Percentiles rank a stretch among this genome's conserved stretches.
These are phyloP conservation scores for Liposcelis brunnea DNA, from an alignment of 2,888 invertebrate genomes.

Conservation along the genomic window DNA sequence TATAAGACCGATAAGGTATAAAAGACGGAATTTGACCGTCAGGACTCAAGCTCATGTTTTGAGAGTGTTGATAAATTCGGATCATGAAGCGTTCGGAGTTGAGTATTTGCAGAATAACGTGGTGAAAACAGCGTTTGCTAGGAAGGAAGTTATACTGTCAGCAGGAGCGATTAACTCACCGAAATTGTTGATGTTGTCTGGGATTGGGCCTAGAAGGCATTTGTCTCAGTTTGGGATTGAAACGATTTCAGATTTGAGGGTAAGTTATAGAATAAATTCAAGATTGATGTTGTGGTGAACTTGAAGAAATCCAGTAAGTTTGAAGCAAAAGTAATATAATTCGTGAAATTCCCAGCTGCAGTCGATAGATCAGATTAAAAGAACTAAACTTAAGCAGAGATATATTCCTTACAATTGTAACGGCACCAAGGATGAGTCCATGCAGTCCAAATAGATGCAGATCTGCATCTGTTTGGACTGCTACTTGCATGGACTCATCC, in stretches of 20 bases:
- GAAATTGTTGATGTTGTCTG: constrained; percentile 44
- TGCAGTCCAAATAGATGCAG: no score
- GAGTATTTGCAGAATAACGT: constrained; percentile 28
- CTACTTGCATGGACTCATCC: no score
- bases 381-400: no score
- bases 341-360: no score
- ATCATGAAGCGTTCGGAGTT: constrained; percentile 29
- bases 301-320: no score
- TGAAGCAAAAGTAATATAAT: no score
- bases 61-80: constrained; percentile 35
- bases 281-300: no score
- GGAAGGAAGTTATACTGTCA: constrained; percentile 43
- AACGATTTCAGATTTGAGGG: constrained; percentile 41
- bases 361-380: no score
- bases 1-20: constrained; percentile 43
- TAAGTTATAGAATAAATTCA: constrained; percentile 23
- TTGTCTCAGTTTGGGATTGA: constrained; percentile 33
- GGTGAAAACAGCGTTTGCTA: constrained; percentile 28
- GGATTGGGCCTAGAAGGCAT: constrained; percentile 42
- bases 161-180: constrained; percentile 41
- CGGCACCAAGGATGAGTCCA: no score
- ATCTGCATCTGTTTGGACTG: no score
- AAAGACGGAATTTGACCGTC: constrained; percentile 30
- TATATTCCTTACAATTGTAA: no score
- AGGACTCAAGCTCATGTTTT: constrained; percentile 35